Evolutionary conservation across 2,888 invertebrate genomes (phyloP).

Genomic region (Rhagonycha fulva): DNA sequence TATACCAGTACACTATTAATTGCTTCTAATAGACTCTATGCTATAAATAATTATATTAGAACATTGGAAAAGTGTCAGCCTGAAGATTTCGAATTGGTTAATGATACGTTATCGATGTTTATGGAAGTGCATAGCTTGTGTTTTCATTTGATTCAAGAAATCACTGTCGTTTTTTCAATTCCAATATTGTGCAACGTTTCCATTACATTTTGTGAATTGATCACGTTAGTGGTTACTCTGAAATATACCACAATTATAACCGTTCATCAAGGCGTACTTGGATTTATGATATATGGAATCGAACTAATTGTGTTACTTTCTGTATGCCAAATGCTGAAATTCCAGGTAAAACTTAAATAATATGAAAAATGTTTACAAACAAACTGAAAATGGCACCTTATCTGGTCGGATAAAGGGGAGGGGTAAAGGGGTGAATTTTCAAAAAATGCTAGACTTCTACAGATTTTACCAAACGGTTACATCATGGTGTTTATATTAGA

Average conservation of each 20-base stretch:
- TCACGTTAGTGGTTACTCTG: not conserved
- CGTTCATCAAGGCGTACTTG: not conserved
- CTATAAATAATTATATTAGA: not conserved
- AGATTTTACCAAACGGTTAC: too few relatives aligned
- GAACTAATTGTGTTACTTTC: not conserved
- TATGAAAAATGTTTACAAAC: too few relatives aligned
- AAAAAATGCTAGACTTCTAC: too few relatives aligned
- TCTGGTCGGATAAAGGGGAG: too few relatives aligned
- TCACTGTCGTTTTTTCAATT: not conserved
- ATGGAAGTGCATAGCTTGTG: not conserved
- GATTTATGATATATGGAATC: not conserved
- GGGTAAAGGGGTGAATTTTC: too few relatives aligned
- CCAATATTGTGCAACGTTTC: conserved; percentile 4
- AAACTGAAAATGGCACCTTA: too few relatives aligned
- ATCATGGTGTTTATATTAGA: too few relatives aligned
- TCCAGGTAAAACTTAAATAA: not conserved
- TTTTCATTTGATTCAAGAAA: not conserved
- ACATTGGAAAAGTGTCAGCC: not conserved
- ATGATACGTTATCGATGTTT: not conserved
- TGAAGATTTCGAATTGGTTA: not conserved
- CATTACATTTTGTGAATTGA: conserved; percentile 10
- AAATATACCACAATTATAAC: conserved; percentile 2
- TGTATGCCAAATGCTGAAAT: not conserved
- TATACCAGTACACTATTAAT: not conserved
- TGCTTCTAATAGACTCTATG: not conserved